These are phyloP conservation scores for Thalpophila matura DNA, from an alignment of 2,888 invertebrate genomes.

Conservation along the genomic window DNA sequence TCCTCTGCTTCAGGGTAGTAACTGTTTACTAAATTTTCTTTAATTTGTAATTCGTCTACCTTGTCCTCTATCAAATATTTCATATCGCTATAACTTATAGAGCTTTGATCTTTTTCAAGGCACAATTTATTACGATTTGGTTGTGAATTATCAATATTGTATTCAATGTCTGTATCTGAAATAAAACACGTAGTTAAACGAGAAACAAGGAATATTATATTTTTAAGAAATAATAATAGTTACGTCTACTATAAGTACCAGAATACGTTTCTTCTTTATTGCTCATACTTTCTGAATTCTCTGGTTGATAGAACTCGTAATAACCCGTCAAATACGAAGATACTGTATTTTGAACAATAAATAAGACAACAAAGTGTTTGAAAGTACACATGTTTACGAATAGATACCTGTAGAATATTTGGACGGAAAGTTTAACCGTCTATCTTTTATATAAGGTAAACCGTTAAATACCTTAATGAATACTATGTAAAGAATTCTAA, in stretches of 20 bases:
- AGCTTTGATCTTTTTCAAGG: slow-evolving; percentile 43
- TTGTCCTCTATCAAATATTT: slow-evolving; percentile 63
- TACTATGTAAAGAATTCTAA: slow-evolving; percentile 20
- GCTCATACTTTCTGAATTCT: not conserved
- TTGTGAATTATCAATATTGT: not conserved
- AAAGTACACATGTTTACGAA: slow-evolving; percentile 35
- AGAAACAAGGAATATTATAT: not conserved
- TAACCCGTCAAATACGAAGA: not conserved
- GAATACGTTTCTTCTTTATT: not conserved
- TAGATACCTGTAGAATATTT: slow-evolving; percentile 6
- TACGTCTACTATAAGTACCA: slow-evolving; percentile 1
- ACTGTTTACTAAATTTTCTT: slow-evolving; percentile 46
- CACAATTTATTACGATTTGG: not conserved
- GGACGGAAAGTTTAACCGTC: not conserved
- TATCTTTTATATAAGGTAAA: slow-evolving; percentile 26
- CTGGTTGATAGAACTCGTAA: not conserved
- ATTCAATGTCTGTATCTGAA: not conserved
- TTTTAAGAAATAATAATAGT: too few relatives aligned
- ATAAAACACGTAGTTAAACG: not conserved
- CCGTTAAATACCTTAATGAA: too few relatives aligned
- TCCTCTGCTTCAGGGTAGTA: slow-evolving; percentile 49
- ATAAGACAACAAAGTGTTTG: slow-evolving; percentile 15
- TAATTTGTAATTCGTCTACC: slow-evolving; percentile 44
- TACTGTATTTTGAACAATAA: slow-evolving; percentile 17
- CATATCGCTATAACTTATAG: slow-evolving; percentile 62